Percentiles rank a stretch among this genome's conserved stretches.
Conservation (phyloP, 2,797 vertebrate species). For the Pipistrellus pipistrellus region DNA sequence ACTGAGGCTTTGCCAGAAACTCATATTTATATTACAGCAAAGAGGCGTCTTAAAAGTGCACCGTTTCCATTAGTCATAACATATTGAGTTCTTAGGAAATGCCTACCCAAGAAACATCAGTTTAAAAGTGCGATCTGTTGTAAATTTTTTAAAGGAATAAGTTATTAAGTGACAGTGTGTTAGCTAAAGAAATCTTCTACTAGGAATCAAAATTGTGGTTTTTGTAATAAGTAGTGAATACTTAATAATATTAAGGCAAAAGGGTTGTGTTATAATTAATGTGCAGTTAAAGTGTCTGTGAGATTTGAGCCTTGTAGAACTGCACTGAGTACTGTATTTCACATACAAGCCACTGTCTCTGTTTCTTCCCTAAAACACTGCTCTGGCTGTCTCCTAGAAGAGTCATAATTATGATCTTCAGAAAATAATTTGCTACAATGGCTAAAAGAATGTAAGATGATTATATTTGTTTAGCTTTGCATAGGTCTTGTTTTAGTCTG, state of each 20-base stretch:
- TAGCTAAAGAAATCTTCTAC: conserved; percentile 58
- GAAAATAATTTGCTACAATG: conserved; percentile 3
- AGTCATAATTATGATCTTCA: background rate
- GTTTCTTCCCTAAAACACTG: background rate
- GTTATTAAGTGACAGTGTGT: conserved; percentile 74
- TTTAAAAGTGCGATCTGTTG: conserved; percentile 70
- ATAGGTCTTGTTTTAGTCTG: background rate
- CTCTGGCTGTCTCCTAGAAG: background rate
- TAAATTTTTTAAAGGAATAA: conserved; percentile 72
- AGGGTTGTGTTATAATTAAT: conserved; percentile 22
- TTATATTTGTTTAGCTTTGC: conserved; percentile 39
- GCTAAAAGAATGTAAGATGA: conserved; percentile 21
- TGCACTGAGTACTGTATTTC: background rate
- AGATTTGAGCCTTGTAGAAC: background rate
- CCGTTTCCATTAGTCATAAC: conserved; percentile 67
- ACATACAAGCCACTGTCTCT: background rate
- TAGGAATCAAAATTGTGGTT: conserved; percentile 64
- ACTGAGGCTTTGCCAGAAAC: conserved; percentile 83
- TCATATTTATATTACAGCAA: conserved; percentile 82
- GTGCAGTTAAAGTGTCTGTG: conserved; percentile 37
- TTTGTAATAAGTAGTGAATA: conserved; percentile 70
- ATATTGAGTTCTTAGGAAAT: conserved; percentile 71
- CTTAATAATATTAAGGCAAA: conserved; percentile 41
- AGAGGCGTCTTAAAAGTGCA: conserved; percentile 76
- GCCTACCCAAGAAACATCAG: conserved; percentile 69